Evolutionary conservation across 2,797 vertebrate genomes (phyloP).

Genomic region (Hydrocynus forskahlii): DNA sequence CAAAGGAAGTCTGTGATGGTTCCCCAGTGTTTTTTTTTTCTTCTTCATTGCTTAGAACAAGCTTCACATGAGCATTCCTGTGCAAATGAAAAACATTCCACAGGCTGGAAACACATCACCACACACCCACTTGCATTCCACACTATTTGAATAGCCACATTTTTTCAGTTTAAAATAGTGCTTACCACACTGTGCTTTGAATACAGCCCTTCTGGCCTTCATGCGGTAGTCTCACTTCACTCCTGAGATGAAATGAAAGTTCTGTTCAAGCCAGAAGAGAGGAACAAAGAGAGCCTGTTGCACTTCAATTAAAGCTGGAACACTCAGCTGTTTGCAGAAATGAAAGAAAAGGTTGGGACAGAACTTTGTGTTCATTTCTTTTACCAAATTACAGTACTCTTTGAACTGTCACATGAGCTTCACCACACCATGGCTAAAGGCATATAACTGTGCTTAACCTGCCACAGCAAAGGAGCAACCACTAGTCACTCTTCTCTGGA

Average conservation of each 20-base stretch:
- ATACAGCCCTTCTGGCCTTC: constrained; percentile 35
- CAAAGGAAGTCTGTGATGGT: neutral
- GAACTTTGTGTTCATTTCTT: neutral
- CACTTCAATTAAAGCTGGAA: neutral
- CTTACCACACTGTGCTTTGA: constrained; percentile 32
- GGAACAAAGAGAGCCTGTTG: neutral
- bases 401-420: constrained; percentile 10
- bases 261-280: neutral
- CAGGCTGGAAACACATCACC: constrained; percentile 55
- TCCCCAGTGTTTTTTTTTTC: neutral
- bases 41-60: constrained; percentile 42
- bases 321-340: neutral
- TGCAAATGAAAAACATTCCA: constrained; percentile 73
- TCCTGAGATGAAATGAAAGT: constrained; percentile 35
- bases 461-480: constrained; percentile 2
- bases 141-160: constrained; percentile 58
- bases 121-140: constrained; percentile 60
- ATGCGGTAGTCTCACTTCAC: constrained; percentile 13
- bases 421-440: neutral
- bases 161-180: constrained; percentile 41
- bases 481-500: neutral
- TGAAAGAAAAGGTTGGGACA: neutral
- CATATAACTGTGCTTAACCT: neutral
- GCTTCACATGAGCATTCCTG: constrained; percentile 68
- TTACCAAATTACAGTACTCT: neutral